A percentile compares a stretch with the other conserved stretches of the same genome.
phyloP scores from a whole-genome alignment of 2,797 vertebrate species.

The Crocidura indochinensis region DNA sequence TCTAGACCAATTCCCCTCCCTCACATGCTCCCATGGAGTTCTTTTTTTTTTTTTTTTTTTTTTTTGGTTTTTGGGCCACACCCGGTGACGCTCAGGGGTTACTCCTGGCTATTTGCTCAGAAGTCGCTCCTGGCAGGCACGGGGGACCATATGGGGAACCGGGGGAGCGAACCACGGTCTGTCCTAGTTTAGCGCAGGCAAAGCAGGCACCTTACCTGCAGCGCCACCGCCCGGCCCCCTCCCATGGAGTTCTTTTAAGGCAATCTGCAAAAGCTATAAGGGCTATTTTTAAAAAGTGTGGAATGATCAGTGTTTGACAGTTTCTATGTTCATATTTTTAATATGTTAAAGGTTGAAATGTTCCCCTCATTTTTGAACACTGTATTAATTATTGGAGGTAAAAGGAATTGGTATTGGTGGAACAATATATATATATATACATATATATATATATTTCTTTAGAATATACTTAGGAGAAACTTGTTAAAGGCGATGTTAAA shows the following conservation, averaged over 20 bases:
- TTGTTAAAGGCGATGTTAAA: not conserved
- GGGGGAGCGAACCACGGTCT: too few relatives aligned
- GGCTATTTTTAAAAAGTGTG: not conserved
- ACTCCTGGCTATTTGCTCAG: too few relatives aligned
- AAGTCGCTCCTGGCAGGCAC: too few relatives aligned
- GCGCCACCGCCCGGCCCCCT: too few relatives aligned
- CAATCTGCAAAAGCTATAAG: conserved; percentile 25
- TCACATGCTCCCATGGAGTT: not conserved
- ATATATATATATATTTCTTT: not conserved
- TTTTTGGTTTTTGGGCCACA: too few relatives aligned
- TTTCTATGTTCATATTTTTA: not conserved
- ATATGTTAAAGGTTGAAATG: conserved; percentile 7
- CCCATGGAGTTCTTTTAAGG: not conserved
- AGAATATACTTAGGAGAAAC: not conserved
- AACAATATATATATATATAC: conserved; percentile 40
- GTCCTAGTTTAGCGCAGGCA: too few relatives aligned
- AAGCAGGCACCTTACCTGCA: too few relatives aligned
- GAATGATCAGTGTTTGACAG: not conserved
- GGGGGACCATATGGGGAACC: too few relatives aligned
- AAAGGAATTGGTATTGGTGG: not conserved
- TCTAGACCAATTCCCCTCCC: too few relatives aligned
- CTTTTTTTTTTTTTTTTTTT: too few relatives aligned
- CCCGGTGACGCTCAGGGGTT: too few relatives aligned
- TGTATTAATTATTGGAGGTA: not conserved
- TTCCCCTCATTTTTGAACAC: not conserved